Conservation (phyloP, 1,140 invertebrate species). For the Cepaea nemoralis region DNA sequence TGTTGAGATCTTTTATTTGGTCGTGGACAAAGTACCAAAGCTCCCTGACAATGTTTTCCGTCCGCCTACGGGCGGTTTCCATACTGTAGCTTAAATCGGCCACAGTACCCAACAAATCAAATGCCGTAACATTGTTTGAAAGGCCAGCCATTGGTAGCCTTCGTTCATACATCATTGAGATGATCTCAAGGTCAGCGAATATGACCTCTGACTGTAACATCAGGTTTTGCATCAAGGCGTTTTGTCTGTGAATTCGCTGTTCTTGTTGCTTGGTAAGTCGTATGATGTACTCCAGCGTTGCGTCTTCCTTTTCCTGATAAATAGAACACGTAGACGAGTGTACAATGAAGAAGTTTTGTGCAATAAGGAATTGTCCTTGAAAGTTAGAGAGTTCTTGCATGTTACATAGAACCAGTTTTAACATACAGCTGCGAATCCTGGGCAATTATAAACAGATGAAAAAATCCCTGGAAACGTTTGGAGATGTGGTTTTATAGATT, state of each 20-base stretch:
- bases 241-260: not conserved
- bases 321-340: no score
- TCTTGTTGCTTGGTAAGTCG: not conserved
- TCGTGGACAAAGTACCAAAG: slow-evolving; percentile 79
- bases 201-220: not conserved
- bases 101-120: no score
- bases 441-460: no score
- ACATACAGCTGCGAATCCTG: no score
- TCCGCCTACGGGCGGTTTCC: slow-evolving; percentile 82
- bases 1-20: slow-evolving; percentile 83
- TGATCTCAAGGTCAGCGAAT: not conserved
- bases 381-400: no score
- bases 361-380: no score
- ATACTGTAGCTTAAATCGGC: slow-evolving; percentile 80
- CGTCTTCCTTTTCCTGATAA: not conserved
- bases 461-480: no score
- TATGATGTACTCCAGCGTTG: not conserved
- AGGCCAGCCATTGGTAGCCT: not conserved
- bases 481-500: no score
- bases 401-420: no score
- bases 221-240: not conserved
- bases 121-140: no score
- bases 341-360: no score
- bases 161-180: not conserved
- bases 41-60: slow-evolving; percentile 81